Percentiles rank a stretch among this genome's conserved stretches.
These are phyloP conservation scores for Drosophila dunni DNA, from an alignment of 1,140 invertebrate genomes.

Conservation along the genomic window DNA sequence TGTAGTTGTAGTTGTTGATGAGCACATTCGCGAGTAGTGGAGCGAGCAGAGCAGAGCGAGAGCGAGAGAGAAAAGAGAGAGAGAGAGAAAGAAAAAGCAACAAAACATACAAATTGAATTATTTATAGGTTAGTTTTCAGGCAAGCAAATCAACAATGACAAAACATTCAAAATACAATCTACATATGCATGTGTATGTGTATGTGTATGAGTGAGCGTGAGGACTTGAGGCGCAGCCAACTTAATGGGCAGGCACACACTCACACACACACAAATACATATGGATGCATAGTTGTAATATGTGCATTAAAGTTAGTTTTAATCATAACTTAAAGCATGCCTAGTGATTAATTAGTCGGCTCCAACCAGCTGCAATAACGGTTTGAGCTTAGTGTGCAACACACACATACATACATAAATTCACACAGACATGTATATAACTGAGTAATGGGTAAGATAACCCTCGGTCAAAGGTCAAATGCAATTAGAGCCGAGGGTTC, in stretches of 20 bases:
- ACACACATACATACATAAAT: constrained; percentile 22
- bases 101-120: constrained; percentile 76
- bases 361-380: constrained; percentile 16
- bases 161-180: constrained; percentile 24
- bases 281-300: not conserved
- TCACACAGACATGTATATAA: constrained; percentile 23
- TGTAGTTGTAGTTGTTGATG: constrained; percentile 59
- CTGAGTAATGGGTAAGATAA: constrained; percentile 5
- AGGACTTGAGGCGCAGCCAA: too few relatives aligned
- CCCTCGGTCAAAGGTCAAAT: constrained; percentile 23
- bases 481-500: constrained; percentile 9
- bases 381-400: constrained; percentile 16
- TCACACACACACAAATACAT: not conserved
- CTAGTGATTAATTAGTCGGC: constrained; percentile 33
- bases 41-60: constrained; percentile 11
- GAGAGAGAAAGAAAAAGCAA: constrained; percentile 63
- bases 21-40: constrained; percentile 58
- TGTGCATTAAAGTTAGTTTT: constrained; percentile 35
- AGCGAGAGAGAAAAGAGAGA: constrained; percentile 56
- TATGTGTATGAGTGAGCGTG: not conserved
- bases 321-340: constrained; percentile 53
- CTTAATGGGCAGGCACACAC: too few relatives aligned
- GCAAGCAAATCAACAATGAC: constrained; percentile 44
- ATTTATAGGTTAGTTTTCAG: constrained; percentile 61
- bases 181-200: constrained; percentile 4